Evolutionary conservation across 2,888 invertebrate genomes (phyloP).

Genomic region (Phyto melanocephala): DNA sequence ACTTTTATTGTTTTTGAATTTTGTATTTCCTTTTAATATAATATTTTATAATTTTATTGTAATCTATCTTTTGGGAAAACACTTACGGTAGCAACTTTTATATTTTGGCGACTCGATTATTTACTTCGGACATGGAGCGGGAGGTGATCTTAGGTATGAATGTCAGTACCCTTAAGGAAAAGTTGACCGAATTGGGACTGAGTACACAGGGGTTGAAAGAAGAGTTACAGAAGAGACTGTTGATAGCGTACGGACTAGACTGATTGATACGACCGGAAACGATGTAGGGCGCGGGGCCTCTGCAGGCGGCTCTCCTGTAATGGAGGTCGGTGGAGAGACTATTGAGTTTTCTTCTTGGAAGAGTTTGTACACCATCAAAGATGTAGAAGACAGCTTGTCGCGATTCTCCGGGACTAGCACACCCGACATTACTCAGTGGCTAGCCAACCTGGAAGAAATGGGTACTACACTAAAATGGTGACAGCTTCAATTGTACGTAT

Average conservation of each 20-base stretch:
- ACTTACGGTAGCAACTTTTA: too few relatives aligned
- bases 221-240: slow-evolving; percentile 14
- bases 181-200: background rate
- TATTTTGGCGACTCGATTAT: too few relatives aligned
- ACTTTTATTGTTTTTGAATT: too few relatives aligned
- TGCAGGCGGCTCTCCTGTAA: background rate
- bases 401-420: slow-evolving; percentile 15
- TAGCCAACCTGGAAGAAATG: slow-evolving; percentile 34
- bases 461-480: slow-evolving; percentile 34
- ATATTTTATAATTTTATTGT: too few relatives aligned
- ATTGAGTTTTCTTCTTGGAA: background rate
- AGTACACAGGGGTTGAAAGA: slow-evolving; percentile 3
- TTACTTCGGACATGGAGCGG: slow-evolving; percentile 10
- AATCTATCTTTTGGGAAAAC: too few relatives aligned
- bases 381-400: slow-evolving; percentile 20
- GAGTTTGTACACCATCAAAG: slow-evolving; percentile 30
- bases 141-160: background rate
- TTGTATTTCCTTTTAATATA: too few relatives aligned
- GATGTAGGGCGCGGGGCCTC: background rate
- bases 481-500: background rate
- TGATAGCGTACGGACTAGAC: background rate
- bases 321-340: background rate
- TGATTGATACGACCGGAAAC: background rate
- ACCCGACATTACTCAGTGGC: slow-evolving; percentile 38
- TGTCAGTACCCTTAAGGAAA: background rate